phyloP scores from a whole-genome alignment of 2,797 vertebrate genomes.

The Lates japonicus region DNA sequence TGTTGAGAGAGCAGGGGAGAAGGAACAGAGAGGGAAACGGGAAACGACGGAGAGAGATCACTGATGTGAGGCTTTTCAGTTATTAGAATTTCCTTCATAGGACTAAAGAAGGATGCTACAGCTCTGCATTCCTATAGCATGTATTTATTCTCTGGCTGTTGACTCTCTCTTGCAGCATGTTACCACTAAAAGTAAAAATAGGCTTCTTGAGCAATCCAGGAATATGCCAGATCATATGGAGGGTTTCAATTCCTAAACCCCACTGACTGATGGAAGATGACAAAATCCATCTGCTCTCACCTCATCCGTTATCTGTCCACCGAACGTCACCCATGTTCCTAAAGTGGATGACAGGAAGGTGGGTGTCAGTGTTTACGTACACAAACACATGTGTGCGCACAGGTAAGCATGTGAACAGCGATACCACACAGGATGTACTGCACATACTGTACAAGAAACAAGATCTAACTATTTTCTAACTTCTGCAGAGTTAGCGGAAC shows the following conservation, averaged over 20 bases:
- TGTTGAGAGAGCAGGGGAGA: conserved; percentile 81
- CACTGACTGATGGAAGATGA: conserved; percentile 61
- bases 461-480: background rate
- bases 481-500: conserved; percentile 20
- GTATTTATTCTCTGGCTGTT: conserved; percentile 33
- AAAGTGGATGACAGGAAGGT: conserved; percentile 42
- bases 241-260: conserved; percentile 54
- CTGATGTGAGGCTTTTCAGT: conserved; percentile 57
- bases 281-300: conserved; percentile 85
- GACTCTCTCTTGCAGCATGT: conserved; percentile 15
- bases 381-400: conserved; percentile 35
- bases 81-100: conserved; percentile 48
- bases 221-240: conserved; percentile 46
- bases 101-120: conserved; percentile 12
- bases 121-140: conserved; percentile 18
- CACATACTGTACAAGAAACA: conserved; percentile 21
- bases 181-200: conserved; percentile 59
- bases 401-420: conserved; percentile 16
- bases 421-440: background rate
- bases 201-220: conserved; percentile 37
- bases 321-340: conserved; percentile 99
- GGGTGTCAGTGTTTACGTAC: conserved; percentile 37
- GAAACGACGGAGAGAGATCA: conserved; percentile 33
- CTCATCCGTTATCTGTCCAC: conserved; percentile 98
- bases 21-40: conserved; percentile 36